Conservation (phyloP, 2,113 vertebrate genomes). For the Antechinus stuartii region DNA sequence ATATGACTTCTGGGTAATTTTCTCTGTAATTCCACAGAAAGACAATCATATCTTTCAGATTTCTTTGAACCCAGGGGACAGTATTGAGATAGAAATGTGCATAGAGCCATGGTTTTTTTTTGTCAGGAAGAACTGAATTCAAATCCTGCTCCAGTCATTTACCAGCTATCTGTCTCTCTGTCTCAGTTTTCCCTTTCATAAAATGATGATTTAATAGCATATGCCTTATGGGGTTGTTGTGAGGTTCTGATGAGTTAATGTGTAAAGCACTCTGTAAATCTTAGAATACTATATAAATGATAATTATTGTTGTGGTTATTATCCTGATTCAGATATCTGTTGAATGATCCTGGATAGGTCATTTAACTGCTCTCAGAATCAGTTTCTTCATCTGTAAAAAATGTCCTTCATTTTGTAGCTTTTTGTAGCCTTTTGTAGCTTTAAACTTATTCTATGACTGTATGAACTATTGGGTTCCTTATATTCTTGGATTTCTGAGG, state of each 20-base stretch:
- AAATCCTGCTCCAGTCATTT: background rate
- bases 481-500: slow-evolving; percentile 6
- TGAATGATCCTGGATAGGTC: background rate
- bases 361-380: background rate
- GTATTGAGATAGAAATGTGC: background rate
- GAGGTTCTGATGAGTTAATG: background rate
- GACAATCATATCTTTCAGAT: background rate
- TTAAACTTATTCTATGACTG: background rate
- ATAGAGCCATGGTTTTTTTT: background rate
- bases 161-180: background rate
- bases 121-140: background rate
- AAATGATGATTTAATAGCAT: background rate
- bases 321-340: background rate
- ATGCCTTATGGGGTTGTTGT: background rate
- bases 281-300: background rate
- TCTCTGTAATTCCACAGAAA: background rate
- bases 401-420: too few relatives aligned
- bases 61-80: background rate
- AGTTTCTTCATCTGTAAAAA: background rate
- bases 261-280: background rate
- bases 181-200: background rate
- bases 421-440: background rate
- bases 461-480: background rate
- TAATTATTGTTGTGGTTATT: background rate
- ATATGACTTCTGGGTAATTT: background rate